Evolutionary conservation across 1,140 invertebrate genomes (phyloP), one percentile per base, ranked within the genome.

Genomic region (Stegodyphus dumicola): DNA sequence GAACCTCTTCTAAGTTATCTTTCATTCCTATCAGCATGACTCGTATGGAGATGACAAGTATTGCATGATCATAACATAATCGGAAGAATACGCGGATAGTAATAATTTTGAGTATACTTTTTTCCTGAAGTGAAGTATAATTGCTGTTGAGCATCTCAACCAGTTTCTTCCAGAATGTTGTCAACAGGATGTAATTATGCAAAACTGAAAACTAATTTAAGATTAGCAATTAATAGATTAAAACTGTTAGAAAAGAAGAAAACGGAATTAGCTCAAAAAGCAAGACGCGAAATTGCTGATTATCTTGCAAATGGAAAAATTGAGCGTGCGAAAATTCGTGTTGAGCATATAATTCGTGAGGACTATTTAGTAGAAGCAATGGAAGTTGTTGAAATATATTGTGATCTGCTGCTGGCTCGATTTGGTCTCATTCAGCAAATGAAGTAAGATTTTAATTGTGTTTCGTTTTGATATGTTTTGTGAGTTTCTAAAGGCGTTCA

Each of bases 361-460:
- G 98, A 99, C 92, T 99, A 99, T 90, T 93, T 99, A 91, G 98
- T 99, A 1, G 99, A 99, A 92, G 98, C 98, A 0, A 98, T 99
- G 95, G 99, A 99, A 93, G 93, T 99, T 70, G 93, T 99, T 5
- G 99, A 99, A 92, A 99, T 99, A 97, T 99, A 98, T 90, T 99
- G 98, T 92, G 99, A 99, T 92, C 91, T 99, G 33, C 90, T 99
- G n/a, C 91, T 99, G 18, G 98, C 98, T 5, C 93, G 98, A 90
- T 99, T 99, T 92, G 99, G 98, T 15, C 92, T 99, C 2, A 94
- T 99, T 74, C 96, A 98, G 88, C 97, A 99, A 91, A 98, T 98
- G 95, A 99, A 99, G 93, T 95, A 91, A 92, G 92, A n/a, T n/a
- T n/a, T n/a, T n/a, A n/a, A n/a, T n/a, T n/a, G n/a, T n/a, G n/a